A percentile compares a stretch with the other conserved stretches of the same genome.
Evolutionary conservation across 2,113 vertebrate species (phyloP).

Genomic region (Lagenorhynchus albirostris): DNA sequence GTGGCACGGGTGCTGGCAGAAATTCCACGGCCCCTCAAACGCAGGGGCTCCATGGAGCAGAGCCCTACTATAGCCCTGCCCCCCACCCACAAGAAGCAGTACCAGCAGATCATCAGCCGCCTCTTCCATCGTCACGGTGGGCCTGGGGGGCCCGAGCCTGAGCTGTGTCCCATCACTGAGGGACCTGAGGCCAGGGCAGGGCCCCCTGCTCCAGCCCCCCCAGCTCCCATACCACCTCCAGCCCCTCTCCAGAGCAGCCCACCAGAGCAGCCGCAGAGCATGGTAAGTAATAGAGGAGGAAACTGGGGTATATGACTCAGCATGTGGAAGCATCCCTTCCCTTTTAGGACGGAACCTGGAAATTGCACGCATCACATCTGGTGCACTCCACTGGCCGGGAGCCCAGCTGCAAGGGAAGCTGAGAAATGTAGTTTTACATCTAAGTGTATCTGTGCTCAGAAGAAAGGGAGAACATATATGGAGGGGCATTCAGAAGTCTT

Average conservation of each 20-base stretch:
- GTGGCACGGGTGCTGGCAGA: slow-evolving; percentile 88
- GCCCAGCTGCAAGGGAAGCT: background rate
- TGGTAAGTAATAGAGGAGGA: slow-evolving; percentile 39
- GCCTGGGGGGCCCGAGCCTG: slow-evolving; percentile 20
- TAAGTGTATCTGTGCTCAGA: background rate
- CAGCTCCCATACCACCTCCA: slow-evolving; percentile 17
- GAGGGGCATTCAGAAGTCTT: background rate
- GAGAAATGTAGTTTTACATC: slow-evolving; percentile 37
- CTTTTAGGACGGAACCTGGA: background rate
- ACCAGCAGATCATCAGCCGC: slow-evolving; percentile 89
- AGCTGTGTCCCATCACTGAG: slow-evolving; percentile 59
- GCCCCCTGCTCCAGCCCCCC: slow-evolving; percentile 30
- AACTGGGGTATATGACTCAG: background rate
- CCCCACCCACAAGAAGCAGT: slow-evolving; percentile 85
- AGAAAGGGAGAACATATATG: background rate
- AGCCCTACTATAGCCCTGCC: slow-evolving; percentile 71
- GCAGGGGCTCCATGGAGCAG: slow-evolving; percentile 87
- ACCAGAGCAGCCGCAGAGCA: slow-evolving; percentile 62
- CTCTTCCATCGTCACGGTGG: slow-evolving; percentile 81
- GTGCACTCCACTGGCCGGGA: background rate
- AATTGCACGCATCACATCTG: background rate
- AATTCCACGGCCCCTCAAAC: slow-evolving; percentile 91
- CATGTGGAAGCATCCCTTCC: background rate
- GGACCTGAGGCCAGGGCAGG: slow-evolving; percentile 55
- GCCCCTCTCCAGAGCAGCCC: slow-evolving; percentile 56